phyloP scores from a whole-genome alignment of 2,797 vertebrate genomes.

The Peromyscus melanophrys region DNA sequence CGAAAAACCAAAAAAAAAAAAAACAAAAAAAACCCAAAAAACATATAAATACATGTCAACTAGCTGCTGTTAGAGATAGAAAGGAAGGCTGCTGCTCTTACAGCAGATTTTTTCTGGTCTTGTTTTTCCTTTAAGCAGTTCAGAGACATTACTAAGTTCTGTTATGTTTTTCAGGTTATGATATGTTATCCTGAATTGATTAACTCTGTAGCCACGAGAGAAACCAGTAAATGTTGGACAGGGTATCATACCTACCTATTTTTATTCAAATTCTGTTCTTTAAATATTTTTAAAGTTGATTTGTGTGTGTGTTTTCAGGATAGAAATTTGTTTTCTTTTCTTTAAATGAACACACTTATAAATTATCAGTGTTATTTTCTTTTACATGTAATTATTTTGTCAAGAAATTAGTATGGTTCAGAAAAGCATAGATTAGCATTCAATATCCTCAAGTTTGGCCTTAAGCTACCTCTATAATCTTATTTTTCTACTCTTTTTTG shows the following conservation, averaged over 20 bases:
- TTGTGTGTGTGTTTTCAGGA: slow-evolving; percentile 16
- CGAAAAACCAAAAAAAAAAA: too few species aligned
- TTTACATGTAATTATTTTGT: neutral
- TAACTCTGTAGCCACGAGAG: slow-evolving; percentile 16
- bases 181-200: neutral
- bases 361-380: neutral
- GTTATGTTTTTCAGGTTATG: slow-evolving; percentile 12
- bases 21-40: neutral
- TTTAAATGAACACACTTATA: neutral
- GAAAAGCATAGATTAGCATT: neutral
- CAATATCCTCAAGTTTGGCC: neutral
- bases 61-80: neutral
- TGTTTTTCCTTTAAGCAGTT: neutral
- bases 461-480: neutral
- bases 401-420: slow-evolving; percentile 36
- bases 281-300: slow-evolving; percentile 18
- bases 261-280: slow-evolving; percentile 28
- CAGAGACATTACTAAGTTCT: slow-evolving; percentile 17
- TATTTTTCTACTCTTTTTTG: slow-evolving; percentile 44
- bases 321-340: neutral
- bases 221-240: slow-evolving; percentile 43
- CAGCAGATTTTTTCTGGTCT: neutral
- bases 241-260: neutral
- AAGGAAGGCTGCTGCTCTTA: neutral
- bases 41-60: neutral